Evolutionary conservation across 1,140 invertebrate genomes (phyloP), one percentile per base, ranked within the genome.

Genomic region (Odontomachus brunneus): DNA sequence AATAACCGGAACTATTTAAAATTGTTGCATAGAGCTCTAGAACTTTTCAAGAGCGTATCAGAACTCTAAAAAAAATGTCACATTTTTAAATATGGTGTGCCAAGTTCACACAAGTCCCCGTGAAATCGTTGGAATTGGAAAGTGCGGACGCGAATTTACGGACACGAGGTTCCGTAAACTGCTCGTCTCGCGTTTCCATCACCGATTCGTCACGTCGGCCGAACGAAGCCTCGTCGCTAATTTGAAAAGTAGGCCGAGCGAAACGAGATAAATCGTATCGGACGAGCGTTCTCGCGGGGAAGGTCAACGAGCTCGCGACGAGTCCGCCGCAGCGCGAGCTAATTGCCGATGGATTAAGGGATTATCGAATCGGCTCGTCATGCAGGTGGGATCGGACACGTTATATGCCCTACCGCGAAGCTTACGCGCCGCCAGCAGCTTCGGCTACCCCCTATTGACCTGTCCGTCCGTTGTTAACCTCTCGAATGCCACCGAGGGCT

Each of bases 281-380:
- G 19, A 69, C 24, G 74, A 63, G 48, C 26, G n/a, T 78, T 89
- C 83, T 71, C 72, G 49, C 24, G 2, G 26, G n/a, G 76, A 29
- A 7, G 29, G 29, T n/a, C n/a, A n/a, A n/a, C n/a, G 29, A 5
- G 29, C 29, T 33, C 29, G 29, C 29, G n/a, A n/a, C n/a, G n/a
- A n/a, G n/a, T n/a, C 59, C 53, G 66, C 9, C 51, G 44, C 69
- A 73, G 85, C 67, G 65, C 48, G 83, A 88, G 88, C 82, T 90
- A 91, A 91, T 91, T 91, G 84, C 87, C 87, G 82, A 89, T 85
- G 88, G 90, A 91, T 91, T 88, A 90, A 88, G 88, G 85, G 88
- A 83, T 91, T 90, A 90, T 90, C 88, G 85, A 89, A 88, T 90
- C 53, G 83, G 82, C 73, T 55, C 84, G 66, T 74, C 76, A 71